Evolutionary conservation across 2,888 invertebrate species (phyloP), one percentile per base, ranked within the genome.

Genomic region (Hybos culiciformis): DNA sequence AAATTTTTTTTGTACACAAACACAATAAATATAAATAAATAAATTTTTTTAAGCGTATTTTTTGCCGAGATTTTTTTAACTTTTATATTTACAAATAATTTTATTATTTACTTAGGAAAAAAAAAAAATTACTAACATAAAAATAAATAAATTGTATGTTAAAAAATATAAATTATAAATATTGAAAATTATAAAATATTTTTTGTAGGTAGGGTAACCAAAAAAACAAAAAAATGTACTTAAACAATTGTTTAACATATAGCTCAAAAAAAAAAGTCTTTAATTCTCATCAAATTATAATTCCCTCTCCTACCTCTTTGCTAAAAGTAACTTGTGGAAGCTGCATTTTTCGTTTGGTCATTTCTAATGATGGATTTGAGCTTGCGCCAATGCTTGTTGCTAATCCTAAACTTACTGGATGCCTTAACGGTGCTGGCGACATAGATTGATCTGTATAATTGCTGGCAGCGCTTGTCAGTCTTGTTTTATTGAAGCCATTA

Each of bases 291-390:
- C 70, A 86, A 55, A 87, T 86, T 57, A 87, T 77, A 56, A 87
- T 82, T 48, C 86, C 86, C 56, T 77, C 81, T 83, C 87, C 86
- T 77, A 88, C 87, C 87, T 88, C 87, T 65, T 83, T 81, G 61
- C 79, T 85, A 69, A 87, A 87, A 41, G 87, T 83, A 61, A 88
- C 84, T 70, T 83, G 83, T 17, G 83, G 83, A 55, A 83, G 68
- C 55, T 82, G 75, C 18, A 83, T 70, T 56, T 80, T 76, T 63
- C 78, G 72, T 56, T 69, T 69, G 44, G 68, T 65, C 18, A 66
- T 67, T 57, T 77, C 76, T 52, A 75, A 70, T 49, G 79, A 75
- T 47, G 80, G 78, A 42, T 71, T 72, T 14, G 82, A 82, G 57
- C 81, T 81, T 21, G 78, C 80, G 24, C 67, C 60, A 20, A 34